Conservation (phyloP, 2,888 invertebrate species). For the Agrotis exclamationis region DNA sequence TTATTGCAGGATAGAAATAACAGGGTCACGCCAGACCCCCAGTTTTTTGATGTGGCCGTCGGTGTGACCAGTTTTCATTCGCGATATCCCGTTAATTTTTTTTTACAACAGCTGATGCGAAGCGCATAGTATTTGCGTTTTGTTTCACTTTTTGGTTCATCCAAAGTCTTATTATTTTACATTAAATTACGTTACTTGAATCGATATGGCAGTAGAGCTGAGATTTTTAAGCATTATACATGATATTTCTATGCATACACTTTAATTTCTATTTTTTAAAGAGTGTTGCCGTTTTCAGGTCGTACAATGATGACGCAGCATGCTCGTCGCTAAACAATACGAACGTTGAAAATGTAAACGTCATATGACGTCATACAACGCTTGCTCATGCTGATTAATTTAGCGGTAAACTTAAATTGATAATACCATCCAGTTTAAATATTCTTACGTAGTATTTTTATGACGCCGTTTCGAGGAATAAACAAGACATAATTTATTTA, state of each 20-base stretch:
- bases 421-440: constrained; percentile 14
- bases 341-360: constrained; percentile 59
- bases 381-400: constrained; percentile 60
- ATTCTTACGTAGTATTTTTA: constrained; percentile 24
- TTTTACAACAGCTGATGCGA: constrained; percentile 90
- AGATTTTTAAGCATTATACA: constrained; percentile 7
- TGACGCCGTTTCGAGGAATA: constrained; percentile 18
- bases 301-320: constrained; percentile 39
- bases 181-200: constrained; percentile 4
- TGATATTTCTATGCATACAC: constrained; percentile 53
- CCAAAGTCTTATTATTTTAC: constrained; percentile 14
- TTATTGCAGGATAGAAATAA: constrained; percentile 90
- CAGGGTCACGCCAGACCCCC: constrained; percentile 91
- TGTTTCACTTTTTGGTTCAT: constrained; percentile 59
- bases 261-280: constrained; percentile 6
- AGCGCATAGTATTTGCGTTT: constrained; percentile 75
- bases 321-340: constrained; percentile 31
- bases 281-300: constrained; percentile 3
- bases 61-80: constrained; percentile 89
- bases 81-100: constrained; percentile 89
- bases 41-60: constrained; percentile 90
- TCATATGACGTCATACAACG: constrained; percentile 79
- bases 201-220: not conserved
- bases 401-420: constrained; percentile 76
- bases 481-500: not conserved